Evolutionary conservation across 2,888 invertebrate genomes (phyloP).

Genomic region (Copidosoma aretas): DNA sequence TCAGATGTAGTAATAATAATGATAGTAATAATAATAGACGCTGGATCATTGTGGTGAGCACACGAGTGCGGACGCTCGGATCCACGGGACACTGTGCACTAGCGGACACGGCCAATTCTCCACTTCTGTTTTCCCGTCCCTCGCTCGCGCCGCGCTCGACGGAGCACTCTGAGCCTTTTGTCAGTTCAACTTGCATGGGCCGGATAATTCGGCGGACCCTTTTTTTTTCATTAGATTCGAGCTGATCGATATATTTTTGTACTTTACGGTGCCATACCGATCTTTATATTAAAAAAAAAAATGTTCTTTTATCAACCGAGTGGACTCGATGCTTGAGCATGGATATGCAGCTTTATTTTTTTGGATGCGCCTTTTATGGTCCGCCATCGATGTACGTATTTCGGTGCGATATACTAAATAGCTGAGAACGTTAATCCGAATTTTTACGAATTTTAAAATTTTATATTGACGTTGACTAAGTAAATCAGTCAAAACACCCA

Average conservation of each 20-base stretch:
- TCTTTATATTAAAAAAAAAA: background rate
- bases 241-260: background rate
- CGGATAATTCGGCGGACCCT: background rate
- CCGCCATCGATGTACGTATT: too few species aligned
- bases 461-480: too few species aligned
- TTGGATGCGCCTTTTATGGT: too few species aligned
- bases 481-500: too few species aligned
- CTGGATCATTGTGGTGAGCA: conserved; percentile 21
- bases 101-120: conserved; percentile 35
- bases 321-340: too few species aligned
- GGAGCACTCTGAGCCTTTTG: conserved; percentile 24
- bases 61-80: conserved; percentile 11
- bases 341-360: too few species aligned
- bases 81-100: conserved; percentile 26
- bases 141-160: background rate
- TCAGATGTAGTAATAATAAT: too few species aligned
- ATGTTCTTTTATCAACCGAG: too few species aligned
- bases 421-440: too few species aligned
- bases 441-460: too few species aligned
- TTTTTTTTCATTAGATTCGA: background rate
- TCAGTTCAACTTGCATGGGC: conserved; percentile 14
- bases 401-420: too few species aligned
- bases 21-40: conserved; percentile 21
- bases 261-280: background rate
- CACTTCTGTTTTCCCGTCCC: conserved; percentile 25